Conservation (phyloP, 2,113 vertebrate genomes). For the Xyrauchen texanus region DNA sequence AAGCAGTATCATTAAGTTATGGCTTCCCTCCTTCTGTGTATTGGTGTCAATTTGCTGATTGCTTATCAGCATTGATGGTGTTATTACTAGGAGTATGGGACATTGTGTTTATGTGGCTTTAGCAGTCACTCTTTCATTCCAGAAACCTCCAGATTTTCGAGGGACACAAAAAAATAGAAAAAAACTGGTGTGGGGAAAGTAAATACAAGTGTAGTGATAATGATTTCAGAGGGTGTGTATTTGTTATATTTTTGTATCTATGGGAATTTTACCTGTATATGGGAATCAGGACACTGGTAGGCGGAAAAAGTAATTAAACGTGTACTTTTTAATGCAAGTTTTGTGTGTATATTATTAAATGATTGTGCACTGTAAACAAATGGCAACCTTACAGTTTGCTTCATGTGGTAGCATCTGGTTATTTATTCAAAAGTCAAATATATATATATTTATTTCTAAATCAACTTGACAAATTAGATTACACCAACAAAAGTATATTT, state of each 20-base stretch:
- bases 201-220: background rate
- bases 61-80: slow-evolving; percentile 55
- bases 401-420: no score
- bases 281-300: no score
- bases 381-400: no score
- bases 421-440: no score
- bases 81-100: background rate
- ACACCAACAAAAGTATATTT: no score
- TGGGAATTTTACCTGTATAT: no score
- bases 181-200: background rate
- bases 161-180: background rate
- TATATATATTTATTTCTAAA: no score
- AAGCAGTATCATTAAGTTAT: background rate
- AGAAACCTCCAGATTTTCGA: slow-evolving; percentile 56
- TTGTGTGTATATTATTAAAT: no score
- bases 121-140: slow-evolving; percentile 60
- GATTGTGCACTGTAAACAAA: no score
- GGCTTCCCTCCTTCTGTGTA: slow-evolving; percentile 14
- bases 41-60: slow-evolving; percentile 64
- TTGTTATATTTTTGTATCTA: background rate
- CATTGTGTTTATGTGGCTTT: slow-evolving; percentile 52
- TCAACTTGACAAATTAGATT: no score
- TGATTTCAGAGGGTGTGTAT: background rate
- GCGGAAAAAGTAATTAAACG: no score
- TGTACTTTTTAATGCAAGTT: no score